phyloP scores from a whole-genome alignment of 2,113 vertebrate genomes.

The Phoenicopterus ruber region DNA sequence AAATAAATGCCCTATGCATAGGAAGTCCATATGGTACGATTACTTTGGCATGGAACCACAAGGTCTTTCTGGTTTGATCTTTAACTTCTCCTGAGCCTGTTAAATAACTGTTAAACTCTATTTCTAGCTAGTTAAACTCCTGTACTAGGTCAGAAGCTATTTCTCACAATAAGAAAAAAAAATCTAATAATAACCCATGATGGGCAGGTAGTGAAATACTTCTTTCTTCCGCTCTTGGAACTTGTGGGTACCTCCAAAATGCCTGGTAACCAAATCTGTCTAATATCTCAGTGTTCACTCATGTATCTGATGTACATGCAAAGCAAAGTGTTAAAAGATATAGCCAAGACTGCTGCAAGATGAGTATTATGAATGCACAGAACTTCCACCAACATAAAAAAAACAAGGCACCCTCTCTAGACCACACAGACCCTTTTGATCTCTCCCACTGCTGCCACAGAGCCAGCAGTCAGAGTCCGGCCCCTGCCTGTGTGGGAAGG shows the following conservation, averaged over 20 bases:
- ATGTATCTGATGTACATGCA: background rate
- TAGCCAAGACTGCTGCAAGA: background rate
- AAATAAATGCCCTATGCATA: background rate
- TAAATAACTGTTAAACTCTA: constrained; percentile 19
- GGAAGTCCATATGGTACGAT: background rate
- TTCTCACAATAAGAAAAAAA: background rate
- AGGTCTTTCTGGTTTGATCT: constrained; percentile 3
- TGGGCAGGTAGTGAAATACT: background rate
- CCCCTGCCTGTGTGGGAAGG: background rate
- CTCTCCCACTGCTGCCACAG: background rate
- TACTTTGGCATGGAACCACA: background rate
- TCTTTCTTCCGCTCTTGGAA: background rate
- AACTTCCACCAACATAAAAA: background rate
- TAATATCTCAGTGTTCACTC: background rate
- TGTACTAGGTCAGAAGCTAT: background rate
- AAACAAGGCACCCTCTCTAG: background rate
- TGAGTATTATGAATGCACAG: background rate
- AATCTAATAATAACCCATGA: background rate
- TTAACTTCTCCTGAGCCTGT: constrained; percentile 8
- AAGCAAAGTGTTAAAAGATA: background rate
- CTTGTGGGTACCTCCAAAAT: background rate
- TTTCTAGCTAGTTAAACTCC: constrained; percentile 36
- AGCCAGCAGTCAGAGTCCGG: background rate
- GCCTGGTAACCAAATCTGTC: background rate
- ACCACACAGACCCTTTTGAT: background rate